Base-by-base conservation (phyloP, 2,888 invertebrate species). In the Agriopis marginaria region DNA sequence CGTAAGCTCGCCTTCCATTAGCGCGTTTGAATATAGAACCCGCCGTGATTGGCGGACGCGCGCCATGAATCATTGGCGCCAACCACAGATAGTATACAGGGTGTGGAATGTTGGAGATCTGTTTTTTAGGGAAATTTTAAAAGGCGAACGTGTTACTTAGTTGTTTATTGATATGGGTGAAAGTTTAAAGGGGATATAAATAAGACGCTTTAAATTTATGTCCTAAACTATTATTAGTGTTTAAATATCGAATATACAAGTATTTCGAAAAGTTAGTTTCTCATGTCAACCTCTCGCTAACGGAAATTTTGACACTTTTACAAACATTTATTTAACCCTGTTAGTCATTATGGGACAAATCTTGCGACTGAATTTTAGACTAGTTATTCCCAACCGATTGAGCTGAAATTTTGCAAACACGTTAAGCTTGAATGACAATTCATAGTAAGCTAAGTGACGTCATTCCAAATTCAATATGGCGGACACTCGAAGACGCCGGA, bases 11-110 rank as follows among this genome's bases (percentile, higher is more conserved):
- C 77, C 86, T 90, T 92, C 92, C 92, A 93, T 92, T 93, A 93
- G 91, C 89, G 90, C 84, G 88, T 90, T 91, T 88, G 87, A 82
- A 91, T 92, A 86, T 92, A 92, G 92, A 93, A 91, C 87, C 82
- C 79, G 78, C 79, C 79, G 79, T 79, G 85, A 91, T 91, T 91
- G 90, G 90, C 71, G 76, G 79, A 67, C 80, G 74, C 66, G 64
- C 75, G 75, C 79, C 80, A 89, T 92, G 89, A 91, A 90, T 92
- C 92, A 91, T 87, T 88, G 89, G 89, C 91, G 89, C 90, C 89
- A 75, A 47, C 61, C 62, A 64, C 70, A 66, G 70, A 68, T 71
- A 62, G 45, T 63, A 67, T 67, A 75, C 69, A 64, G 75, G 75
- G 70, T 77, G 75, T 66, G 74, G 74, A 75, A 75, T 76, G 75